Percentiles rank a stretch among this genome's conserved stretches.
Conservation (phyloP, 1,140 invertebrate species). For the Platyscapa corneri region DNA sequence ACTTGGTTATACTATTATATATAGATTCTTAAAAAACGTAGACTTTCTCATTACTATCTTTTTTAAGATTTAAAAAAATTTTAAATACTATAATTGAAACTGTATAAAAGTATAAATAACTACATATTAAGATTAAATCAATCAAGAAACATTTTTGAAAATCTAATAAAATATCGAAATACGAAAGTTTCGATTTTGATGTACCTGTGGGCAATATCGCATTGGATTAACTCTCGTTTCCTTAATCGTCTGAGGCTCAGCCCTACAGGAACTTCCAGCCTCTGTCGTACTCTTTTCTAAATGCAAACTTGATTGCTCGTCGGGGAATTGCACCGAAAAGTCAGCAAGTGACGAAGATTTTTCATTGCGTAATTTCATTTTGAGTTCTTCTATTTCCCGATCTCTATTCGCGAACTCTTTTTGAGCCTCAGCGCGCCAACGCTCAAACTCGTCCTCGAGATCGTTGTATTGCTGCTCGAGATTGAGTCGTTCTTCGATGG, state of each 20-base stretch:
- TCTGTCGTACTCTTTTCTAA: neutral
- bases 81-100: no score
- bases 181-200: no score
- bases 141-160: no score
- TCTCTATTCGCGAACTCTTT: conserved; percentile 73
- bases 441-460: conserved; percentile 82
- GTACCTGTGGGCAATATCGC: conserved; percentile 51
- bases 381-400: conserved; percentile 76
- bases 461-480: conserved; percentile 84
- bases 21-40: no score
- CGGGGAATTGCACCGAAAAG: conserved; percentile 62
- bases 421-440: conserved; percentile 73
- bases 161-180: no score
- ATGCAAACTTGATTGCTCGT: conserved; percentile 53
- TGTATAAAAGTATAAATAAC: no score
- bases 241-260: conserved; percentile 23
- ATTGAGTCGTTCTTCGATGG: conserved; percentile 84
- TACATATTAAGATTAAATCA: no score
- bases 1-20: no score
- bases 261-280: conserved; percentile 15
- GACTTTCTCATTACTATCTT: no score
- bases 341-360: conserved; percentile 53
- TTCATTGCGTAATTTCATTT: conserved; percentile 68
- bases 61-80: no score
- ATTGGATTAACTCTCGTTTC: conserved; percentile 24